These are phyloP conservation scores for Plebejus argus DNA, from an alignment of 2,888 invertebrate species.

Conservation along the genomic window DNA sequence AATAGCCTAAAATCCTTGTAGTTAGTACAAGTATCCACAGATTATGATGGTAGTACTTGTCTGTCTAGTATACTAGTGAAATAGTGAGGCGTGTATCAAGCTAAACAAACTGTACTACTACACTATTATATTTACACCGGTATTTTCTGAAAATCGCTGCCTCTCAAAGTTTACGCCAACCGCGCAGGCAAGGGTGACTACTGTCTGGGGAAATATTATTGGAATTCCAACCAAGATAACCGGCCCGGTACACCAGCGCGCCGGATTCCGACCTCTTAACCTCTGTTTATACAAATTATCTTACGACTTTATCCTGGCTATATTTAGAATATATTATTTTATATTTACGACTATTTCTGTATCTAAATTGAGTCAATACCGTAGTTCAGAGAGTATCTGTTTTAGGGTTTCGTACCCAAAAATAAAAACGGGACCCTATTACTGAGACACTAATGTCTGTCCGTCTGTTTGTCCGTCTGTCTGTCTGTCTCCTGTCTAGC, in stretches of 20 bases:
- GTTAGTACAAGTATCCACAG: no score
- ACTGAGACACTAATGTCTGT: no score
- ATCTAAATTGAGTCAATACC: not conserved
- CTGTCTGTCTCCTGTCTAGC: no score
- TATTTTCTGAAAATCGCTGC: not conserved
- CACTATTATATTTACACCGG: no score
- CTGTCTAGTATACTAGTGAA: no score
- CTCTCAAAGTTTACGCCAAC: constrained; percentile 45
- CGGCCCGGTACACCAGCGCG: constrained; percentile 52
- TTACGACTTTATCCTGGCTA: not conserved
- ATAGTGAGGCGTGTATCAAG: no score
- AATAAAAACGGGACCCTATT: no score
- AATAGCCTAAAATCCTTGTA: no score
- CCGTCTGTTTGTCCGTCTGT: no score
- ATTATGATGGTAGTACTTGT: no score
- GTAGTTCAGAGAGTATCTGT: not conserved
- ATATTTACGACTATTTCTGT: not conserved
- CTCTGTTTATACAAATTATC: constrained; percentile 42
- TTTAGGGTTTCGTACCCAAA: not conserved
- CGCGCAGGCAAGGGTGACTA: constrained; percentile 48
- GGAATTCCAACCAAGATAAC: constrained; percentile 69
- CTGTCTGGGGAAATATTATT: constrained; percentile 67
- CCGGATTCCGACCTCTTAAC: constrained; percentile 54
- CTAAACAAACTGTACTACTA: not conserved
- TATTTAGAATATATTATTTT: not conserved